These are phyloP conservation scores for Pitangus sulphuratus DNA, from an alignment of 2,797 vertebrate species.

Conservation along the genomic window DNA sequence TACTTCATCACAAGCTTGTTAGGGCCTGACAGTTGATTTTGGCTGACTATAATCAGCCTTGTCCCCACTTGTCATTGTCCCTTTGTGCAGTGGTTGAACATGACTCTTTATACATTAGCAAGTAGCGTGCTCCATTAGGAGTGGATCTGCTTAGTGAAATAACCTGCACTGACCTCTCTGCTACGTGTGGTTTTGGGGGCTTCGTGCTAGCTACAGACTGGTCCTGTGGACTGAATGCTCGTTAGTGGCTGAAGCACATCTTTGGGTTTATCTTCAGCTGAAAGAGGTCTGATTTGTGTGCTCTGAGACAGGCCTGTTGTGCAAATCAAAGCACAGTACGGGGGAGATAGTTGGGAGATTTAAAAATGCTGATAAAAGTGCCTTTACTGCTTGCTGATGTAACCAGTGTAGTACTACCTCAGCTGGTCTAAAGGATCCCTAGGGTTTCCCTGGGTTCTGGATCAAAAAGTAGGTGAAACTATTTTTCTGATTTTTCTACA, in stretches of 20 bases:
- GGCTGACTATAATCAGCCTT: constrained; percentile 57
- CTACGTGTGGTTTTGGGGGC: neutral
- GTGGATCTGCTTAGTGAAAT: neutral
- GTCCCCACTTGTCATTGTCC: constrained; percentile 62
- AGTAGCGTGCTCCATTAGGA: neutral
- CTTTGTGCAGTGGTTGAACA: constrained; percentile 28
- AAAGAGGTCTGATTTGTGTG: neutral
- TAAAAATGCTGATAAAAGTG: neutral
- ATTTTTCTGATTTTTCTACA: neutral
- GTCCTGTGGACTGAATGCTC: neutral
- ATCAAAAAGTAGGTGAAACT: neutral
- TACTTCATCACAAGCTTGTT: constrained; percentile 63
- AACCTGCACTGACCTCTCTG: neutral
- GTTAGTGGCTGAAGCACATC: neutral
- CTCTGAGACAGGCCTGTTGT: neutral
- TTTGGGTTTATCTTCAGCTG: neutral
- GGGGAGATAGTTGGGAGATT: neutral
- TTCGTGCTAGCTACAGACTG: neutral
- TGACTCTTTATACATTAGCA: constrained; percentile 2
- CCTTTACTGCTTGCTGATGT: neutral
- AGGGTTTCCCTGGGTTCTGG: neutral
- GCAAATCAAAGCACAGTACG: neutral
- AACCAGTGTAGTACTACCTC: neutral
- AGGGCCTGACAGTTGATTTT: constrained; percentile 62
- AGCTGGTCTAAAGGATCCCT: neutral